Evolutionary conservation across 2,797 vertebrate species (phyloP).

Genomic region (Hirundo rustica): DNA sequence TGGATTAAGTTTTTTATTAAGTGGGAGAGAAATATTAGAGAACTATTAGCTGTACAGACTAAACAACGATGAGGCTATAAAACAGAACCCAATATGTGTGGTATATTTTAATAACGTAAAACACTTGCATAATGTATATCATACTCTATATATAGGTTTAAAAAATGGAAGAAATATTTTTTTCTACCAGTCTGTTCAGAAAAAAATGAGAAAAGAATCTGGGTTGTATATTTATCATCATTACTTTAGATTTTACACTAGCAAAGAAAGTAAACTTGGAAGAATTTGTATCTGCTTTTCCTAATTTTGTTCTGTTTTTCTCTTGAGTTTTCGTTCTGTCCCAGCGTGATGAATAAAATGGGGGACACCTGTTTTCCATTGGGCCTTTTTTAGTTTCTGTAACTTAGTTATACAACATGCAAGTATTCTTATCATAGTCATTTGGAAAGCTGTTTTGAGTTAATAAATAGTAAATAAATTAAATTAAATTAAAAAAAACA

Average conservation of each 20-base stretch:
- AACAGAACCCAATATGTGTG: constrained; percentile 37
- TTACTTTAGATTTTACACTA: constrained; percentile 6
- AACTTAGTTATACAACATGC: not conserved
- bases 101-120: constrained; percentile 54
- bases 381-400: constrained; percentile 26
- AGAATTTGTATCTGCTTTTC: constrained; percentile 21
- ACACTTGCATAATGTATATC: not conserved
- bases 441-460: constrained; percentile 30
- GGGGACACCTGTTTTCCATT: constrained; percentile 67
- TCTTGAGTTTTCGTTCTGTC: constrained; percentile 35
- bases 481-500: not conserved
- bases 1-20: constrained; percentile 40
- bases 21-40: constrained; percentile 35
- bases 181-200: not conserved
- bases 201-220: not conserved
- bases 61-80: constrained; percentile 36
- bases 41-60: constrained; percentile 41
- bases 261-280: constrained; percentile 9
- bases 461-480: constrained; percentile 16
- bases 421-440: constrained; percentile 31
- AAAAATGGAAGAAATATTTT: not conserved
- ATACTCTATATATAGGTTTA: not conserved
- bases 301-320: constrained; percentile 47
- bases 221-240: not conserved
- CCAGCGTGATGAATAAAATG: constrained; percentile 4